Base-by-base conservation (phyloP, 2,113 vertebrate species). In the Alces alces region DNA sequence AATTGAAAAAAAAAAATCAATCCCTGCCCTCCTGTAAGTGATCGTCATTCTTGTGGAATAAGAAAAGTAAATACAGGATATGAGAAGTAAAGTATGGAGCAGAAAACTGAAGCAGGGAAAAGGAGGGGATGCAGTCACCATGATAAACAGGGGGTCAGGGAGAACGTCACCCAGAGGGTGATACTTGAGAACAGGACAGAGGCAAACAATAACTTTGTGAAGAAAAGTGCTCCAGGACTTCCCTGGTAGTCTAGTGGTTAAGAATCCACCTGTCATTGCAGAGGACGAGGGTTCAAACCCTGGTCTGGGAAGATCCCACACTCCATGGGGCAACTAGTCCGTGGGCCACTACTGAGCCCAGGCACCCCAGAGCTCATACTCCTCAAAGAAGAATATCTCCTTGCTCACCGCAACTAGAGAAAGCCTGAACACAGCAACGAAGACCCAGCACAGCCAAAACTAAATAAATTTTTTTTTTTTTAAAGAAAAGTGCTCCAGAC, bases 41-140 rank as follows among this genome's bases (percentile, higher is more conserved):
- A 43, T 9, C 61, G 39, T 64, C 45, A 36, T 82, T 93, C 52
- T 94, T 73, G 36, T 43, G 36, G 36, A 73, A 25, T 73, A 73
- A 73, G 70, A 45, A 33, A 43, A 45, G 52, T 14, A 95, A 43
- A 82, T 87, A 61, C 16, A 43, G 52, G 86, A 25, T 27, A 33
- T 23, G 21, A 89, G 54, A 89, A 89, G 33, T 83, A 64, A 90
- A 89, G 78, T 47, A n/a, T 7, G 4, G 33, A 33, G n/a, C 28
- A 78, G 58, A 96, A 96, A 58, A 96, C 73, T 43, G 89, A 92
- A 95, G 17, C 33, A 83, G 54, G 47, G 78, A 36, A 60, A 89
- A 86, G 33, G 28, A 91, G 25, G 39, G 10, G 9, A 55, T 30
- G 21, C 6, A n/a, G 14, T 43, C 17, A 14, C 45, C 52, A 50